Evolutionary conservation across 2,888 invertebrate genomes (phyloP).

Genomic region (Aphidius colemani): DNA sequence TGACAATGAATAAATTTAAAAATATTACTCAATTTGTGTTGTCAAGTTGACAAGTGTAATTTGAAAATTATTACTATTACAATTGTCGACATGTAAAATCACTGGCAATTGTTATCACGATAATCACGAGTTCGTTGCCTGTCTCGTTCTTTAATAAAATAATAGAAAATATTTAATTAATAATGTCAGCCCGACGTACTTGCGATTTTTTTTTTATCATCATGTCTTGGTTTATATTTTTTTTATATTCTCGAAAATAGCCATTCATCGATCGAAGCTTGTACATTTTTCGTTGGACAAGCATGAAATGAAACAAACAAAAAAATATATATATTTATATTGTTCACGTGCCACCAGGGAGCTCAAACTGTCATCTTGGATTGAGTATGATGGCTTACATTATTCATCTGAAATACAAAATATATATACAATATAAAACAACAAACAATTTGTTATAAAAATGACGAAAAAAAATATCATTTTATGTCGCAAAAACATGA

Average conservation of each 20-base stretch:
- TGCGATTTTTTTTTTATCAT: conserved; percentile 3
- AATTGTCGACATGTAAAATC: conserved; percentile 7
- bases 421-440: too few relatives aligned
- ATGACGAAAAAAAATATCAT: too few relatives aligned
- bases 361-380: too few relatives aligned
- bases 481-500: too few relatives aligned
- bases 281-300: background rate
- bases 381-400: too few relatives aligned
- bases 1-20: background rate
- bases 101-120: background rate
- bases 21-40: conserved; percentile 24
- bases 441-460: too few relatives aligned
- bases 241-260: background rate
- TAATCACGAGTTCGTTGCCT: conserved; percentile 3
- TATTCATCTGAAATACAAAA: too few relatives aligned
- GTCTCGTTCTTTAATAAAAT: conserved; percentile 15
- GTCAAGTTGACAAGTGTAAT: conserved; percentile 21
- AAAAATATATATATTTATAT: too few relatives aligned
- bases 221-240: background rate
- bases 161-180: background rate
- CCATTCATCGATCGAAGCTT: conserved; percentile 2
- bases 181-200: conserved; percentile 15
- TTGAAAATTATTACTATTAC: conserved; percentile 17
- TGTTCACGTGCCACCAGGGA: too few relatives aligned
- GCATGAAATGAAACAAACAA: background rate